Conservation (phyloP, 2,888 invertebrate species). For the Idaea straminata region DNA sequence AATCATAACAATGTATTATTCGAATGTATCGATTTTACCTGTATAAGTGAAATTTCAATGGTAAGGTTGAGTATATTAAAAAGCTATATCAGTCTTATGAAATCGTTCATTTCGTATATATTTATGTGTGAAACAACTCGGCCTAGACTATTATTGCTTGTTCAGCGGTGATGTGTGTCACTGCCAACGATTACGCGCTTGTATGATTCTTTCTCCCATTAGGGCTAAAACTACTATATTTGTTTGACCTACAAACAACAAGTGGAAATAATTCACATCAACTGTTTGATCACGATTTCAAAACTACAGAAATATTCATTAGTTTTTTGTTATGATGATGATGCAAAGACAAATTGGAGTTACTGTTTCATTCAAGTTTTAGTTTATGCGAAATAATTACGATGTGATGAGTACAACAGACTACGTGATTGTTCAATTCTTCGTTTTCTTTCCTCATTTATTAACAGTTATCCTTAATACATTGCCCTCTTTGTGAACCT, state of each 20-base stretch:
- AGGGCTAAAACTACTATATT: conserved; percentile 45
- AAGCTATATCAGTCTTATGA: conserved; percentile 28
- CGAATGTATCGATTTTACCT: conserved; percentile 7
- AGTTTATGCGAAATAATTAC: background rate
- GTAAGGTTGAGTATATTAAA: conserved; percentile 9
- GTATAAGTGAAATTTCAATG: conserved; percentile 1
- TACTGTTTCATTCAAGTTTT: background rate
- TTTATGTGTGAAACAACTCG: conserved; percentile 54
- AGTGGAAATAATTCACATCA: conserved; percentile 14
- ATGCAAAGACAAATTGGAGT: background rate
- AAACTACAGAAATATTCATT: conserved; percentile 7
- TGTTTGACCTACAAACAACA: conserved; percentile 38
- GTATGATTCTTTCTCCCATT: conserved; percentile 54
- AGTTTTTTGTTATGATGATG: conserved; percentile 5
- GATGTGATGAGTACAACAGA: background rate
- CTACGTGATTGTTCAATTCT: background rate
- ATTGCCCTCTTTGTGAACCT: background rate
- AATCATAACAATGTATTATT: conserved; percentile 5
- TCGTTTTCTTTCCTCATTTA: background rate
- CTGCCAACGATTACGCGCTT: conserved; percentile 65
- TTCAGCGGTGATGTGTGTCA: conserved; percentile 64
- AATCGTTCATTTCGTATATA: conserved; percentile 50
- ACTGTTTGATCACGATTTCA: conserved; percentile 11
- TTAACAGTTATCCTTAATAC: background rate
- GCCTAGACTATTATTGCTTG: conserved; percentile 56